A percentile compares a stretch with the other conserved stretches of the same genome.
phyloP scores from a whole-genome alignment of 2,113 vertebrate genomes.

The Phalacrocorax pelagicus region DNA sequence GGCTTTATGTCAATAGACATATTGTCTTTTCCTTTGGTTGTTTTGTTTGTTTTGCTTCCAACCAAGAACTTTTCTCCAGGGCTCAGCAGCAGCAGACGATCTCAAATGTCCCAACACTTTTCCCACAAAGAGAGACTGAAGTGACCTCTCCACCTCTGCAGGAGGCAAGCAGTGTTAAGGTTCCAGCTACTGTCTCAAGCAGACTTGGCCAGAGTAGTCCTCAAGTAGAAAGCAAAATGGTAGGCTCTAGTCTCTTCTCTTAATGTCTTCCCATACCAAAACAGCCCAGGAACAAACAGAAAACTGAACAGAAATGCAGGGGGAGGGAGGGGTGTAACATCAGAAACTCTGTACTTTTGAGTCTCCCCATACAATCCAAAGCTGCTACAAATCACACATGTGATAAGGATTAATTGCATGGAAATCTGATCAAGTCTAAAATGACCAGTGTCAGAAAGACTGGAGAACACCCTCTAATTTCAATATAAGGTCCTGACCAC shows the following conservation, averaged over 20 bases:
- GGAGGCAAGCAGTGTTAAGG: not conserved
- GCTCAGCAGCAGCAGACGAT: not conserved
- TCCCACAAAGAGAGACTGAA: not conserved
- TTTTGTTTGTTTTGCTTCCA: constrained; percentile 26
- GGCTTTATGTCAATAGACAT: not conserved
- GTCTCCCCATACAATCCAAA: not conserved
- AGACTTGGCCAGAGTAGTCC: not conserved
- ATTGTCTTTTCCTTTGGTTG: not conserved
- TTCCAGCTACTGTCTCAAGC: not conserved
- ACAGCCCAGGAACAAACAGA: not conserved
- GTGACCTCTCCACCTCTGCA: not conserved
- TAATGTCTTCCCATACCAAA: not conserved
- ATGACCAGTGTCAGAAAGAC: not conserved
- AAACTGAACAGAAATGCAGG: not conserved
- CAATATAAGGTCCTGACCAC: not conserved
- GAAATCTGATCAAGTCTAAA: not conserved
- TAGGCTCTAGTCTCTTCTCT: not conserved
- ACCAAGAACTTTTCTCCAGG: not conserved
- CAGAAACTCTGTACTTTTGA: not conserved
- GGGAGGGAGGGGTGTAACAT: not conserved
- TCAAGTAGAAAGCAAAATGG: not conserved
- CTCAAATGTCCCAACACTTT: not conserved
- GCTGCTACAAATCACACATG: not conserved
- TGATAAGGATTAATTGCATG: not conserved
- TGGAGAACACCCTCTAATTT: not conserved